A percentile compares a stretch with the other conserved stretches of the same genome.
Evolutionary conservation across 1,140 invertebrate genomes (phyloP).

Genomic region (Pogonomyrmex californicus): DNA sequence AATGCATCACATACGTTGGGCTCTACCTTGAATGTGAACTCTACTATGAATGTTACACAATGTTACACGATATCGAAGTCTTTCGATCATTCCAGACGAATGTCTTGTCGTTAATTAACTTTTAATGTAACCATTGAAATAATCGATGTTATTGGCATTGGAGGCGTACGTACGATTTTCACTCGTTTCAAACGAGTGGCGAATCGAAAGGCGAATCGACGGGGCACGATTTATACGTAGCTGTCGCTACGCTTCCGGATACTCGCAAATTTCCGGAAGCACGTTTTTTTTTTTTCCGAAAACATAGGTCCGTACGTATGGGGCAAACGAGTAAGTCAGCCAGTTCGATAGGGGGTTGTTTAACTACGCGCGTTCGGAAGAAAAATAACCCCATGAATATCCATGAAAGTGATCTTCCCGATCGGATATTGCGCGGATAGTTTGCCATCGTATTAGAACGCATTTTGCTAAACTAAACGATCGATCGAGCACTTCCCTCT

Average conservation of each 20-base stretch:
- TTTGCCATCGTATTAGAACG: slow-evolving; percentile 51
- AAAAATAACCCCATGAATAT: slow-evolving; percentile 50
- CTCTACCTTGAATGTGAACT: background rate
- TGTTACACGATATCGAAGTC: background rate
- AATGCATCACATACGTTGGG: slow-evolving; percentile 11
- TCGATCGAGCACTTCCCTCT: slow-evolving; percentile 22
- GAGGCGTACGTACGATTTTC: background rate
- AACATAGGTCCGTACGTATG: background rate
- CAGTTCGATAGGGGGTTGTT: slow-evolving; percentile 19
- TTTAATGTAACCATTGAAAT: slow-evolving; percentile 5
- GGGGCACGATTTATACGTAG: background rate
- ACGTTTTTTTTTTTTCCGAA: background rate
- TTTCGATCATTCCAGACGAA: background rate
- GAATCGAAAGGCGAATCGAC: background rate
- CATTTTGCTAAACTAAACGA: slow-evolving; percentile 64
- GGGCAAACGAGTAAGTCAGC: background rate
- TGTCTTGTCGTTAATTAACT: background rate
- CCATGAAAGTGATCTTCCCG: slow-evolving; percentile 53
- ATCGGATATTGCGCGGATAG: slow-evolving; percentile 56
- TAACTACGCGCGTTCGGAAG: slow-evolving; percentile 17
- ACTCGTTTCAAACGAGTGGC: background rate
- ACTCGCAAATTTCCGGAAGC: slow-evolving; percentile 25
- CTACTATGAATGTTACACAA: background rate
- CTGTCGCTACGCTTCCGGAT: background rate
- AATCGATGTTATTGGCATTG: background rate